These are phyloP conservation scores for Upupa epops DNA, from an alignment of 2,113 vertebrate genomes.

Conservation along the genomic window DNA sequence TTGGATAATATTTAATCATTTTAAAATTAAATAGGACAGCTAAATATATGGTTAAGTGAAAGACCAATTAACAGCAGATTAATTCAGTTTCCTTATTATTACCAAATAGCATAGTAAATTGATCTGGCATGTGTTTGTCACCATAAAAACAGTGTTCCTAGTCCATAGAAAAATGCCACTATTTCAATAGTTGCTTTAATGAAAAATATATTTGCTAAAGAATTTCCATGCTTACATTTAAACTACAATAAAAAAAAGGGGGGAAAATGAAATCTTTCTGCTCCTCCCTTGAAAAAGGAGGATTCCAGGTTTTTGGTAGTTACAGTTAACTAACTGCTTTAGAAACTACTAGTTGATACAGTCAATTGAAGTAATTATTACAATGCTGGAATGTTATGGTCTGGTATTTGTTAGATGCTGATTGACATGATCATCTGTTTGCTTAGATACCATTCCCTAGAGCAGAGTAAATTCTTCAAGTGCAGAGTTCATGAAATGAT, in stretches of 20 bases:
- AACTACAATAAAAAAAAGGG: background rate
- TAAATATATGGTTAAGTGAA: conserved; percentile 54
- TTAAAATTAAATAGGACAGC: conserved; percentile 55
- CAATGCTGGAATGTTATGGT: background rate
- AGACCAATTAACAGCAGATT: conserved; percentile 32
- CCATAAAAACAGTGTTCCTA: background rate
- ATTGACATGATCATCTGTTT: conserved; percentile 25
- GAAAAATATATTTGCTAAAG: background rate
- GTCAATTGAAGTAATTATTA: conserved; percentile 46
- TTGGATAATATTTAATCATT: conserved; percentile 55
- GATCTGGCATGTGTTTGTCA: background rate
- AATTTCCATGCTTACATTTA: conserved; percentile 1
- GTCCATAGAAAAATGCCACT: background rate
- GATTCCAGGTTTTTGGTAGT: conserved; percentile 39
- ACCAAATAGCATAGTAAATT: conserved; percentile 11
- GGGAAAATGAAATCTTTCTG: background rate
- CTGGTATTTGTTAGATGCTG: background rate
- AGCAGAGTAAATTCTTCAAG: background rate
- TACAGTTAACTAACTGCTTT: conserved; percentile 57
- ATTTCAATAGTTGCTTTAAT: background rate
- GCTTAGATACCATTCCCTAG: background rate
- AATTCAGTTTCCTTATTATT: conserved; percentile 18
- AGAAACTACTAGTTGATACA: conserved; percentile 3
- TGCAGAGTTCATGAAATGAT: background rate
- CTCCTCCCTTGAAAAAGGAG: conserved; percentile 20